phyloP scores from a whole-genome alignment of 2,797 vertebrate species.

The Octomys mimax region DNA sequence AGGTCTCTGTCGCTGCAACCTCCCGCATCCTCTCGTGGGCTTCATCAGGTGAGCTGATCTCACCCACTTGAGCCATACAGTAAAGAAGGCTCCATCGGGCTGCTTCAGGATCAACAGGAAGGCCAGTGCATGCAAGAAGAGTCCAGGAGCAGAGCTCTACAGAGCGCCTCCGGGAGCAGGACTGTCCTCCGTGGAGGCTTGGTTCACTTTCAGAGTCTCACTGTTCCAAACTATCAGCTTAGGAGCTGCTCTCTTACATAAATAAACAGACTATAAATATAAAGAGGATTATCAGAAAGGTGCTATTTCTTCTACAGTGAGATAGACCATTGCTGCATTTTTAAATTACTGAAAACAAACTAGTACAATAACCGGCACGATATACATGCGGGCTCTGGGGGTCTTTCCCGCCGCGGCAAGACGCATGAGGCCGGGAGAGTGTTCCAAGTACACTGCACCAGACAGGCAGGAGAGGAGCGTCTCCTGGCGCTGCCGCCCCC shows the following conservation, averaged over 20 bases:
- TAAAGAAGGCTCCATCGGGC: neutral
- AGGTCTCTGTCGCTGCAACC: neutral
- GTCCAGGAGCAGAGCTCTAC: neutral
- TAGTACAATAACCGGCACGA: neutral
- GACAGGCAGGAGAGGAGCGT: neutral
- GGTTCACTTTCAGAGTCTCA: neutral
- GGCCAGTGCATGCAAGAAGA: neutral
- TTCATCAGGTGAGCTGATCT: conserved; percentile 6
- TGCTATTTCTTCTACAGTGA: neutral
- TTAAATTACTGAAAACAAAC: neutral
- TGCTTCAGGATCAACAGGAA: neutral
- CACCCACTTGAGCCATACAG: neutral
- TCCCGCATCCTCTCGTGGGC: neutral
- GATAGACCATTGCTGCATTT: neutral
- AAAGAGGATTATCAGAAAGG: neutral
- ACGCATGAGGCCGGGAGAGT: neutral
- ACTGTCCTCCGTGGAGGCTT: neutral
- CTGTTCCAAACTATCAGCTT: neutral
- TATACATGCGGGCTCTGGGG: neutral
- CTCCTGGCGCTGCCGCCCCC: neutral
- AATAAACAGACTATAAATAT: neutral
- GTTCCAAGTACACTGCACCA: neutral
- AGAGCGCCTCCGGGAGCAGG: neutral
- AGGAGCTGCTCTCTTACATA: neutral
- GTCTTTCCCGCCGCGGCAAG: neutral